Evolutionary conservation across 2,113 vertebrate species (phyloP).

Genomic region (Sylvilagus bachmani): DNA sequence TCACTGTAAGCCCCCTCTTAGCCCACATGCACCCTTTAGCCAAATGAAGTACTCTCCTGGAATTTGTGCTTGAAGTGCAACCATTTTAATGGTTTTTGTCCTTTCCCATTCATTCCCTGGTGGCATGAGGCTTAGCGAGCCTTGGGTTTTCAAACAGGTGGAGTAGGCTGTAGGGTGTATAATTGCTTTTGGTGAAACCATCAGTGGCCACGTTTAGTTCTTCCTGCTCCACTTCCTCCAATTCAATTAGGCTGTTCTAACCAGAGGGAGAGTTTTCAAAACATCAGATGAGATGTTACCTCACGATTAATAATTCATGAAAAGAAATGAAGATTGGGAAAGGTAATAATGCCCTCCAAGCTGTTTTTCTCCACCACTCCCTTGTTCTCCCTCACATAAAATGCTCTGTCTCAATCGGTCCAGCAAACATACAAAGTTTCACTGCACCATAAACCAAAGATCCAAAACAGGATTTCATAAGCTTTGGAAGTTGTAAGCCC

Average conservation of each 20-base stretch:
- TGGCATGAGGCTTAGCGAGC: slow-evolving; percentile 72
- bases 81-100: slow-evolving; percentile 57
- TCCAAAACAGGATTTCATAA: slow-evolving; percentile 70
- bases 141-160: slow-evolving; percentile 81
- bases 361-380: slow-evolving; percentile 74
- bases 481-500: slow-evolving; percentile 45
- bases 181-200: slow-evolving; percentile 82
- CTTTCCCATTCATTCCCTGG: slow-evolving; percentile 42
- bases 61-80: slow-evolving; percentile 42
- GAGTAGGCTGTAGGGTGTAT: slow-evolving; percentile 77
- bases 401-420: slow-evolving; percentile 71
- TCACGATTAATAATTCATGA: slow-evolving; percentile 85
- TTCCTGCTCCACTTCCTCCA: slow-evolving; percentile 80
- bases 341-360: slow-evolving; percentile 79
- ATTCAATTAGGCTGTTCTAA: slow-evolving; percentile 82
- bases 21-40: neutral
- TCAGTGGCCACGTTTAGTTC: slow-evolving; percentile 70
- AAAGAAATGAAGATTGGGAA: slow-evolving; percentile 76
- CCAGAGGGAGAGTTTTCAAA: slow-evolving; percentile 81
- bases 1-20: neutral
- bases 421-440: slow-evolving; percentile 73
- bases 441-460: slow-evolving; percentile 76
- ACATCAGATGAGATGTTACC: slow-evolving; percentile 78
- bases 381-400: slow-evolving; percentile 72
- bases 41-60: slow-evolving; percentile 2